Evolutionary conservation across 2,888 invertebrate species (phyloP).

Genomic region (Biston betularia): DNA sequence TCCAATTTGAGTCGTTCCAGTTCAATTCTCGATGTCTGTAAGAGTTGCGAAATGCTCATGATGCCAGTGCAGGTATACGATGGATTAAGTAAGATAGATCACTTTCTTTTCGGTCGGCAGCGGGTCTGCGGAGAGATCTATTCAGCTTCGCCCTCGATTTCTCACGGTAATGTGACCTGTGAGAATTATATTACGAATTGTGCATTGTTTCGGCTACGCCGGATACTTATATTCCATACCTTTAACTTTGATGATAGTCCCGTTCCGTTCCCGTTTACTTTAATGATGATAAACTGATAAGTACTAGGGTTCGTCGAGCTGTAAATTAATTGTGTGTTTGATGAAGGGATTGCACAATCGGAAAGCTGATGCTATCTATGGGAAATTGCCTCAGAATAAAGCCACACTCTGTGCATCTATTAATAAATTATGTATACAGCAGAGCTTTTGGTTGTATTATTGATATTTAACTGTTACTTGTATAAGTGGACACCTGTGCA

Average conservation of each 20-base stretch:
- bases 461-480: slow-evolving; percentile 36
- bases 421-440: slow-evolving; percentile 37
- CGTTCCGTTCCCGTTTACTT: not conserved
- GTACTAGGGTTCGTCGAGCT: slow-evolving; percentile 14
- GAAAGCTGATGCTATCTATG: slow-evolving; percentile 20
- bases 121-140: slow-evolving; percentile 52
- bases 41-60: slow-evolving; percentile 58
- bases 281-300: slow-evolving; percentile 18
- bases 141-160: slow-evolving; percentile 65
- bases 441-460: slow-evolving; percentile 30
- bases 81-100: slow-evolving; percentile 69
- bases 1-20: slow-evolving; percentile 42
- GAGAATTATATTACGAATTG: slow-evolving; percentile 43
- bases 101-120: slow-evolving; percentile 71
- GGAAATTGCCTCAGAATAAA: slow-evolving; percentile 24
- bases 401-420: slow-evolving; percentile 24
- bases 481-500: slow-evolving; percentile 42
- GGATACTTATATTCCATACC: slow-evolving; percentile 13
- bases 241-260: slow-evolving; percentile 16
- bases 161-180: slow-evolving; percentile 46
- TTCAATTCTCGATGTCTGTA: slow-evolving; percentile 42
- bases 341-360: slow-evolving; percentile 29
- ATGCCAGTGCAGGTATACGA: slow-evolving; percentile 57
- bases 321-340: slow-evolving; percentile 17
- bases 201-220: slow-evolving; percentile 40